Evolutionary conservation across 2,888 invertebrate species (phyloP).

Genomic region (Syritta pipiens): DNA sequence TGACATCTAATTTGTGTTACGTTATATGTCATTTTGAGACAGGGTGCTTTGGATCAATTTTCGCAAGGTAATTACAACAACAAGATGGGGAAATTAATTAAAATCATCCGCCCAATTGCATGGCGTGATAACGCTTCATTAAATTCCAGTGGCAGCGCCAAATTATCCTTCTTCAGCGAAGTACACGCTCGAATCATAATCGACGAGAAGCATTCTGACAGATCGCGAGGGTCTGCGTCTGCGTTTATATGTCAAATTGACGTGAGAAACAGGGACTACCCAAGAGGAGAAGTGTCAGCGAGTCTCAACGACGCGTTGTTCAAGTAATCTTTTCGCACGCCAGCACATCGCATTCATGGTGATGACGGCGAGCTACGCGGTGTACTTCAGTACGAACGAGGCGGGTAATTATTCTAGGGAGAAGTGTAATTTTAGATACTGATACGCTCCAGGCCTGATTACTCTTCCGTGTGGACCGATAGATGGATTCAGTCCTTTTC

Average conservation of each 20-base stretch:
- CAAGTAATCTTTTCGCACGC: slow-evolving; percentile 29
- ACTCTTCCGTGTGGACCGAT: slow-evolving; percentile 7
- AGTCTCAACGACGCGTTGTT: slow-evolving; percentile 11
- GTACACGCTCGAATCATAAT: slow-evolving; percentile 25
- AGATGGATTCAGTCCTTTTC: neutral
- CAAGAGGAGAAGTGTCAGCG: slow-evolving; percentile 40
- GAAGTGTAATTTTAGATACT: slow-evolving; percentile 44
- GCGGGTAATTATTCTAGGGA: slow-evolving; percentile 43
- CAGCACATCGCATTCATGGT: slow-evolving; percentile 3
- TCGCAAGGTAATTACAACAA: too few relatives aligned
- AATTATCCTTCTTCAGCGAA: slow-evolving; percentile 33
- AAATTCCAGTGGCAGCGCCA: slow-evolving; percentile 51
- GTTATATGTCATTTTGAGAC: slow-evolving; percentile 30
- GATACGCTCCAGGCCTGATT: slow-evolving; percentile 14
- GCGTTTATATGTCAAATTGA: slow-evolving; percentile 27
- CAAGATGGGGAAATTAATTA: slow-evolving; percentile 32
- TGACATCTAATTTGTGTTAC: slow-evolving; percentile 23
- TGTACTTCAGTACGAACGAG: neutral
- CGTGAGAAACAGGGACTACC: slow-evolving; percentile 31
- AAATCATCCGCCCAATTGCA: slow-evolving; percentile 28
- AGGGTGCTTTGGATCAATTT: too few relatives aligned
- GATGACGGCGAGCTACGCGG: slow-evolving; percentile 4
- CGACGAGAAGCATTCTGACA: slow-evolving; percentile 18
- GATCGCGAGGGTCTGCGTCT: neutral
- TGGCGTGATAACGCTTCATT: slow-evolving; percentile 33